Conservation (phyloP, 2,888 invertebrate genomes). For the Drosophila putrida region DNA sequence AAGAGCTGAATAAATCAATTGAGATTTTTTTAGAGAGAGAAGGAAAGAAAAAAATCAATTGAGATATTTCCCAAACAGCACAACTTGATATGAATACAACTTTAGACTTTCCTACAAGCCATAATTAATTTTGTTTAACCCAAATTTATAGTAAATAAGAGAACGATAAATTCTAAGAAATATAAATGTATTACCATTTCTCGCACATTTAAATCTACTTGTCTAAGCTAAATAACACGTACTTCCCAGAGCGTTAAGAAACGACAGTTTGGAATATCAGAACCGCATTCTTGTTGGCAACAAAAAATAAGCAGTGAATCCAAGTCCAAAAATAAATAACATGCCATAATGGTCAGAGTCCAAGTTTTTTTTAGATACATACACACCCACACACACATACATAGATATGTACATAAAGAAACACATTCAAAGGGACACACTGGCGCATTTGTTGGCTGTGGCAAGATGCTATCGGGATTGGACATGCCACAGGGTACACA, state of each 20-base stretch:
- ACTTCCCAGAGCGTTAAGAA: conserved; percentile 4
- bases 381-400: conserved; percentile 3
- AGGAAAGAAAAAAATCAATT: background rate
- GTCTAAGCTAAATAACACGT: background rate
- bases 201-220: background rate
- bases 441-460: conserved; percentile 39
- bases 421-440: conserved; percentile 26
- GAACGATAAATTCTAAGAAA: no score
- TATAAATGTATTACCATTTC: no score
- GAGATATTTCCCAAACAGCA: conserved; percentile 10
- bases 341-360: conserved; percentile 58
- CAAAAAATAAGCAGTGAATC: conserved; percentile 1
- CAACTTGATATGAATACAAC: conserved; percentile 12
- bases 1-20: no score
- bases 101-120: no score
- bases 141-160: no score
- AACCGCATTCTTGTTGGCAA: conserved; percentile 3
- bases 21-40: no score
- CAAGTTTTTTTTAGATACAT: conserved; percentile 22
- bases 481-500: conserved; percentile 29
- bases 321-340: conserved; percentile 66
- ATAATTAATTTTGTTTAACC: no score
- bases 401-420: background rate
- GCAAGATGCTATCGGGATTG: conserved; percentile 52
- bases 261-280: conserved; percentile 2